These are phyloP conservation scores for Nymphalis io DNA, from an alignment of 1,140 invertebrate species.

Conservation along the genomic window DNA sequence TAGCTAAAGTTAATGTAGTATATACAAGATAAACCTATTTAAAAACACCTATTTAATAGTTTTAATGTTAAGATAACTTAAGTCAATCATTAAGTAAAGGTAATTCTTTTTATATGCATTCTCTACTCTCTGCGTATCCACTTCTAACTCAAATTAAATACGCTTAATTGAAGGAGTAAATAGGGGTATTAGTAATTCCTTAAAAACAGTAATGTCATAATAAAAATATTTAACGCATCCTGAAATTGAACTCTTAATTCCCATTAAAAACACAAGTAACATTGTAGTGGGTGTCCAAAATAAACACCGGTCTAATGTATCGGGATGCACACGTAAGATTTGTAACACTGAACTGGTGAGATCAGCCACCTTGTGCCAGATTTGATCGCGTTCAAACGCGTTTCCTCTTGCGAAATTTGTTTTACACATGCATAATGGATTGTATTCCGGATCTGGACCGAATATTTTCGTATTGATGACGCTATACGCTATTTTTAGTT, in stretches of 20 bases:
- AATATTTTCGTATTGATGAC: conserved; percentile 10
- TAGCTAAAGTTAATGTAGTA: no score
- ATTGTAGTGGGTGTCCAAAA: conserved; percentile 40
- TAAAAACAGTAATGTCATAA: no score
- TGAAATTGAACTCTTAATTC: conserved; percentile 11
- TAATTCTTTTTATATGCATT: no score
- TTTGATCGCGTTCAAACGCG: conserved; percentile 29
- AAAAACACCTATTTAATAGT: no score
- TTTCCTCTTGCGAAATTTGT: conserved; percentile 49
- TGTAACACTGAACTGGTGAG: conserved; percentile 51
- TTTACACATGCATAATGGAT: conserved; percentile 19
- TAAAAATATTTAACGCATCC: background rate
- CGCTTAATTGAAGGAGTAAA: no score
- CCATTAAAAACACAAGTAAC: conserved; percentile 27
- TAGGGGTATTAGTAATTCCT: no score
- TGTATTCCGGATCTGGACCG: conserved; percentile 15
- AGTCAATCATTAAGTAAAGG: no score
- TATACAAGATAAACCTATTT: no score
- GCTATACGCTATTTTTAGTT: background rate
- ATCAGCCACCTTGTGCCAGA: conserved; percentile 55
- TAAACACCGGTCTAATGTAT: conserved; percentile 46
- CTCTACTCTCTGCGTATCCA: no score
- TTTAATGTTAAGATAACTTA: no score
- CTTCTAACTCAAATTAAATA: no score
- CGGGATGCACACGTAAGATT: conserved; percentile 39